Conservation (phyloP, 2,888 invertebrate genomes). For the Apotomis betuletana region DNA sequence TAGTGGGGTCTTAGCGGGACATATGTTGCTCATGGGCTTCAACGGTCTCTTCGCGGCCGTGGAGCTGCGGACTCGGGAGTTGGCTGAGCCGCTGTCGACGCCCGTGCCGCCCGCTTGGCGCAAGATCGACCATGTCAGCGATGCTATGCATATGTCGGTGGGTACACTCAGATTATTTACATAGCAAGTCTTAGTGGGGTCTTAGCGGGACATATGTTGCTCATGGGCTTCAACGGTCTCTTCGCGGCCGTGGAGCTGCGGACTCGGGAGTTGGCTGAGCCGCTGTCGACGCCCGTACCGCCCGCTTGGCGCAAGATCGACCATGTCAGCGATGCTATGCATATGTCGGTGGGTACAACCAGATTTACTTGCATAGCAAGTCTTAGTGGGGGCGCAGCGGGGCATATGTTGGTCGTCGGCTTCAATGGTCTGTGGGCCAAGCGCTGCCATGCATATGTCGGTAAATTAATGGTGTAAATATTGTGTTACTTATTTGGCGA, state of each 20-base stretch:
- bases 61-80: conserved; percentile 85
- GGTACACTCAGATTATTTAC: conserved; percentile 47
- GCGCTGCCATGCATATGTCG: too few relatives aligned
- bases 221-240: conserved; percentile 95
- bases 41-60: conserved; percentile 93
- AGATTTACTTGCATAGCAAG: too few relatives aligned
- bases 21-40: conserved; percentile 94
- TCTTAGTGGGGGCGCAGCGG: too few relatives aligned
- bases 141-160: conserved; percentile 89
- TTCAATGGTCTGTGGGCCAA: too few relatives aligned
- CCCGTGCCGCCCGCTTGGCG: conserved; percentile 89
- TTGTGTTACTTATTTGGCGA: too few relatives aligned
- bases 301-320: conserved; percentile 92
- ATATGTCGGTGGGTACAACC: conserved; percentile 84
- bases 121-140: conserved; percentile 92
- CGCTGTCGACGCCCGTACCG: conserved; percentile 86
- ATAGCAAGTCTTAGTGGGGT: too few relatives aligned
- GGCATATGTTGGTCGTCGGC: too few relatives aligned
- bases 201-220: conserved; percentile 82
- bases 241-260: conserved; percentile 90
- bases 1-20: too few relatives aligned
- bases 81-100: conserved; percentile 84
- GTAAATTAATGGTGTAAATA: too few relatives aligned
- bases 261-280: conserved; percentile 83
- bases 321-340: conserved; percentile 90